A percentile compares a stretch with the other conserved stretches of the same genome.
These are phyloP conservation scores for Pelobates fuscus DNA, from an alignment of 2,113 vertebrate species.

Conservation along the genomic window DNA sequence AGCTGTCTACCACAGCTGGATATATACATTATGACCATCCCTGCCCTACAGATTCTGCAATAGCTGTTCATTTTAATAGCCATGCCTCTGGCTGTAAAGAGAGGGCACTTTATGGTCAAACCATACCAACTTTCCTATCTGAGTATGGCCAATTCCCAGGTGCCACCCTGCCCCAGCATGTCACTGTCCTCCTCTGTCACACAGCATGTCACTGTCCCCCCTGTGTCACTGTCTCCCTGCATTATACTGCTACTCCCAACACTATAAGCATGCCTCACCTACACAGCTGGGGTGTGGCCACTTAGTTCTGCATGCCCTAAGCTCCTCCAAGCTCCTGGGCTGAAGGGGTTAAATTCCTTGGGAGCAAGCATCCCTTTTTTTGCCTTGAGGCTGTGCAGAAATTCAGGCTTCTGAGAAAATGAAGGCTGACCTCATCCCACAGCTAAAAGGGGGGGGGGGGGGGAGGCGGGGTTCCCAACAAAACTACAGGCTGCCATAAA, in stretches of 20 bases:
- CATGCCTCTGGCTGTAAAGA: too few species aligned
- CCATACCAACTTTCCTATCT: too few species aligned
- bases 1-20: too few species aligned
- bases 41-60: too few species aligned
- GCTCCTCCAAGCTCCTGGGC: not conserved
- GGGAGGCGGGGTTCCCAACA: constrained; percentile 30
- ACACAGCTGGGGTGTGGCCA: not conserved
- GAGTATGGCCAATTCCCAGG: too few species aligned
- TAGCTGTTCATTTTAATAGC: too few species aligned
- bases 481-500: constrained; percentile 35
- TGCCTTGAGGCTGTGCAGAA: constrained; percentile 49
- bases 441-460: constrained; percentile 22
- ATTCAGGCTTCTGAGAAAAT: constrained; percentile 50
- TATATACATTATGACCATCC: too few species aligned
- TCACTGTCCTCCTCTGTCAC: too few species aligned
- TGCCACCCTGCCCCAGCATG: too few species aligned
- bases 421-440: constrained; percentile 48
- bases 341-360: constrained; percentile 43
- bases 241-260: not conserved
- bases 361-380: constrained; percentile 44
- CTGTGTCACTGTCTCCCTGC: not conserved
- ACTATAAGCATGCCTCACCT: not conserved
- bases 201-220: not conserved
- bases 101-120: too few species aligned
- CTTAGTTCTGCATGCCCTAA: not conserved